Evolutionary conservation across 2,888 invertebrate species (phyloP).

Genomic region (Ichneumoninae sp.): DNA sequence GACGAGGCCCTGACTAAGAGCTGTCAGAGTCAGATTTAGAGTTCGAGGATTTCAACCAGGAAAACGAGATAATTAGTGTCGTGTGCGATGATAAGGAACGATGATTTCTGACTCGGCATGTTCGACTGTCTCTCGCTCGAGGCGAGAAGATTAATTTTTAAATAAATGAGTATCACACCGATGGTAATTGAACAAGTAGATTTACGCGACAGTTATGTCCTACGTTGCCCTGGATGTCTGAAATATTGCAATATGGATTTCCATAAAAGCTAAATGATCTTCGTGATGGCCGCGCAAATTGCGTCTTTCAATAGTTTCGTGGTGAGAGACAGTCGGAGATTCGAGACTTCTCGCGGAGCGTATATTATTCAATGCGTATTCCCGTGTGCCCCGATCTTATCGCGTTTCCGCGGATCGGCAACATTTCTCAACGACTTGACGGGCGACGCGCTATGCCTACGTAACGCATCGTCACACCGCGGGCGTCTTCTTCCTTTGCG

Average conservation of each 20-base stretch:
- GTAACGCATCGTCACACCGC: constrained; percentile 30
- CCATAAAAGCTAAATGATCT: constrained; percentile 29
- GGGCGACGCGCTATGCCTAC: constrained; percentile 34
- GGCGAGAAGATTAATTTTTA: constrained; percentile 37
- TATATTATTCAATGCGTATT: constrained; percentile 17
- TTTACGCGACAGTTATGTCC: constrained; percentile 21
- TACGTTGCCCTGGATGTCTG: neutral
- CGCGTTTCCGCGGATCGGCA: constrained; percentile 37
- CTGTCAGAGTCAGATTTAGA: constrained; percentile 3
- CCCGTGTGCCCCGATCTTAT: constrained; percentile 23
- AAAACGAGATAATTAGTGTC: constrained; percentile 52
- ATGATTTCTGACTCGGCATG: constrained; percentile 51
- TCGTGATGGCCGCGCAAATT: constrained; percentile 41
- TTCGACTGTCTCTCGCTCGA: constrained; percentile 30
- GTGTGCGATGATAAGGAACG: constrained; percentile 55
- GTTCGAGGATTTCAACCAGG: neutral
- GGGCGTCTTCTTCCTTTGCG: constrained; percentile 14
- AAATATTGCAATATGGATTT: constrained; percentile 35
- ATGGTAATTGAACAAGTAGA: constrained; percentile 41
- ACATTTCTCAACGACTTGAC: constrained; percentile 34
- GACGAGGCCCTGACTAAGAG: too few relatives aligned
- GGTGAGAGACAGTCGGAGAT: constrained; percentile 6
- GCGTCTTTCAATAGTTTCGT: constrained; percentile 17
- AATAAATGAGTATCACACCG: constrained; percentile 32
- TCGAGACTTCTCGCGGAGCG: neutral